Evolutionary conservation across 2,113 vertebrate species (phyloP).

Genomic region (Deroptyus accipitrinus): DNA sequence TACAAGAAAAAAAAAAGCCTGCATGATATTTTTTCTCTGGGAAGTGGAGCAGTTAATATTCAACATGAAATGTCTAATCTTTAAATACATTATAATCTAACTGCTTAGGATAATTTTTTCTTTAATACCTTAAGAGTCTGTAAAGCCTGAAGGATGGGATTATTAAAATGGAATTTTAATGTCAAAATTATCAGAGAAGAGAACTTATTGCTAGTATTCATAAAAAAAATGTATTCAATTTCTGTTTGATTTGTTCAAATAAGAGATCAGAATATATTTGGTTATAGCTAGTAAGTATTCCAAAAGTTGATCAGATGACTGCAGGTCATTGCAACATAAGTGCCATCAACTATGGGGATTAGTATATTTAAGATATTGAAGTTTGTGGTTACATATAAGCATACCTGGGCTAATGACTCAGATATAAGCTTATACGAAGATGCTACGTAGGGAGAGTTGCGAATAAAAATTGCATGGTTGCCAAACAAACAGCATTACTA

Average conservation of each 20-base stretch:
- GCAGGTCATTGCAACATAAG: conserved; percentile 71
- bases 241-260: conserved; percentile 81
- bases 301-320: conserved; percentile 79
- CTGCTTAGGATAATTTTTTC: conserved; percentile 98
- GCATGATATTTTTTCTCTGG: conserved; percentile 78
- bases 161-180: conserved; percentile 98
- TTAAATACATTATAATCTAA: conserved; percentile 94
- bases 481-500: background rate
- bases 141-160: conserved; percentile 99
- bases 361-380: conserved; percentile 51
- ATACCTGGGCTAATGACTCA: conserved; percentile 47
- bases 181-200: conserved; percentile 96
- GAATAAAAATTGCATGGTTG: background rate
- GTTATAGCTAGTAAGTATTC: conserved; percentile 77
- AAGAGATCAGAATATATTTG: conserved; percentile 81
- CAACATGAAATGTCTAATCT: conserved; percentile 97
- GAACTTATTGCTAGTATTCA: conserved; percentile 88
- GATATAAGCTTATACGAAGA: background rate
- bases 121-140: conserved; percentile 99
- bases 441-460: background rate
- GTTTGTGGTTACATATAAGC: conserved; percentile 27
- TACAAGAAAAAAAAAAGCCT: conserved; percentile 19
- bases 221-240: conserved; percentile 83
- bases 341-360: conserved; percentile 68
- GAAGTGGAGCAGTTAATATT: conserved; percentile 93